Evolutionary conservation across 2,888 invertebrate species (phyloP), one percentile per base, ranked within the genome.

Genomic region (Fragum sueziense): DNA sequence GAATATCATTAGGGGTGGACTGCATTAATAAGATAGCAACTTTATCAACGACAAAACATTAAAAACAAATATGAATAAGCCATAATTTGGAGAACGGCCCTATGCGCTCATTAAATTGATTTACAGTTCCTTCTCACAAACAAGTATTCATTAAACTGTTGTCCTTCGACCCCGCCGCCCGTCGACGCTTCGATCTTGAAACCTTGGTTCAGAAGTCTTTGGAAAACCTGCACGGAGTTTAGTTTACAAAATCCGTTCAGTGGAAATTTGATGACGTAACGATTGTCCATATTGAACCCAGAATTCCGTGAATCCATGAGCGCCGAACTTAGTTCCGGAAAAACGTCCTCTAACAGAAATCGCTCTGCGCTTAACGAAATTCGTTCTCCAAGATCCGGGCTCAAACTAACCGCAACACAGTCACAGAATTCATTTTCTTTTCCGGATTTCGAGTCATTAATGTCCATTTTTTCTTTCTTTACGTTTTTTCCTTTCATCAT

Each of bases 241-340:
- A 97, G 94, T 93, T 97, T 97, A 94, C 97, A 97, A 93, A 97
- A 97, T 87, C 97, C 97, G 93, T 97, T 97, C 74, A 97, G 94
- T 17, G 97, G 97, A 91, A 97, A 97, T 79, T 97, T 94, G 86
- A 97, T 97, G 47, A 97, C 96, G 94, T 96, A 96, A 72, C 96
- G 95, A 84, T 96, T 95, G 93, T 97, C 97, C 88, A 96, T 95
- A 90, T 96, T 96, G 96, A 97, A 97, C 29, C 96, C 96, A 37
- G 96, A 96, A 78, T 97, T 95, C 52, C 96, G 95, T 6, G 91
- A 89, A 92, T 97, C 96, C 94, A 97, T 95, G 77, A 96, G 95
- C 0, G 96, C 96, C 90, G 97, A 96, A 86, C 95, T 92, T 70
- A 94, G 93, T 85, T 94, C 94, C 0, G 94, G 94, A 81, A 94